These are phyloP conservation scores for Cremastinae sp. DNA, from an alignment of 2,888 invertebrate species.

Conservation along the genomic window DNA sequence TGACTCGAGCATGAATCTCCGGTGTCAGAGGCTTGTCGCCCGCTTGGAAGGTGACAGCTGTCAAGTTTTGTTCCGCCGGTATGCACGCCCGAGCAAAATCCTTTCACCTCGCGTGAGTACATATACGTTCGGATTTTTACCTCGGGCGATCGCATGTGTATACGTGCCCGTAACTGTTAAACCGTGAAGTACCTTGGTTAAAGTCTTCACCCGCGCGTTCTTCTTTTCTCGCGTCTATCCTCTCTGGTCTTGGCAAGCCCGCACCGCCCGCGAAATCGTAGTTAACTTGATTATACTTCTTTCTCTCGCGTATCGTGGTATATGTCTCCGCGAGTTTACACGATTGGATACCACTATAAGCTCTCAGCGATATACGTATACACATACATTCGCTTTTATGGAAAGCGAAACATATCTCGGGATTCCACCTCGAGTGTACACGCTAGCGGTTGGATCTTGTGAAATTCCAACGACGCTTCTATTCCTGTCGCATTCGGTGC, in stretches of 20 bases:
- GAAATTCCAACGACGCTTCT: conserved; percentile 46
- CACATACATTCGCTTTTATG: conserved; percentile 11
- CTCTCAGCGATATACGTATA: conserved; percentile 33
- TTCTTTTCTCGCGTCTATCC: conserved; percentile 24
- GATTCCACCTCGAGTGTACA: conserved; percentile 42
- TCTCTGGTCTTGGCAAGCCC: conserved; percentile 21
- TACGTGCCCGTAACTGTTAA: neutral
- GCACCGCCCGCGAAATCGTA: conserved; percentile 46
- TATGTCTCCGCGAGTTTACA: conserved; percentile 45
- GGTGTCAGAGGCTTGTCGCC: conserved; percentile 74
- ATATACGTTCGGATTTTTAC: neutral
- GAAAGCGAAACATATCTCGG: conserved; percentile 31
- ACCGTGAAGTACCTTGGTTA: conserved; percentile 13
- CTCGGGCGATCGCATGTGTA: neutral
- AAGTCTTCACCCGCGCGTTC: conserved; percentile 16
- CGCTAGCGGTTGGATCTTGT: conserved; percentile 41
- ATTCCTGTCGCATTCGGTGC: neutral
- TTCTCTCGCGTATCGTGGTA: conserved; percentile 1
- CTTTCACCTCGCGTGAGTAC: conserved; percentile 26
- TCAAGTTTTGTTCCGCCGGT: conserved; percentile 70
- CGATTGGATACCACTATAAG: too few species aligned
- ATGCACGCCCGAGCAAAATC: conserved; percentile 61
- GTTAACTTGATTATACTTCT: conserved; percentile 38
- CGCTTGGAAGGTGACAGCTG: conserved; percentile 78
- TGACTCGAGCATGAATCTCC: conserved; percentile 75